phyloP scores from a whole-genome alignment of 1,140 invertebrate species.

The Zaprionus tsacasi region DNA sequence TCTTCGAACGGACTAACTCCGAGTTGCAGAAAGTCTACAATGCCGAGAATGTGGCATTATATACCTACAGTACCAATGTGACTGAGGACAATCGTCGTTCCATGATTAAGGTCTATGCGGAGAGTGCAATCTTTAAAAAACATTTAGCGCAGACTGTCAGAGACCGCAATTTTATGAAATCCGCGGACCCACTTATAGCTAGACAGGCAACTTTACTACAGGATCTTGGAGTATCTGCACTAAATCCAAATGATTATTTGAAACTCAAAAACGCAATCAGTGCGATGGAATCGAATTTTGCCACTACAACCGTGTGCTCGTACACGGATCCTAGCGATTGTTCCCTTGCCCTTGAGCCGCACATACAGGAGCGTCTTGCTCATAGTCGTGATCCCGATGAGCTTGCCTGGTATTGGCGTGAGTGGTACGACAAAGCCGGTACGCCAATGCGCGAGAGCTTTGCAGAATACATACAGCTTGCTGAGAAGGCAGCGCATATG shows the following conservation, averaged over 20 bases:
- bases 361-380: conserved; percentile 88
- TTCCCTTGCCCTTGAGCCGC: conserved; percentile 91
- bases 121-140: conserved; percentile 64
- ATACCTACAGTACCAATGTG: conserved; percentile 75
- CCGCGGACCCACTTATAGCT: conserved; percentile 54
- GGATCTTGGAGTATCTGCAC: conserved; percentile 59
- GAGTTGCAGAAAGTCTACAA: conserved; percentile 56
- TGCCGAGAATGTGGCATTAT: conserved; percentile 53
- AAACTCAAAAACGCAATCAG: conserved; percentile 88
- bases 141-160: conserved; percentile 53
- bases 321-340: conserved; percentile 89
- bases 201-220: conserved; percentile 65
- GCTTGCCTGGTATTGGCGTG: conserved; percentile 90
- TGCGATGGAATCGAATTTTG: conserved; percentile 91
- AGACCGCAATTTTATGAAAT: conserved; percentile 44
- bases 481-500: conserved; percentile 91
- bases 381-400: conserved; percentile 90
- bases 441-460: conserved; percentile 89
- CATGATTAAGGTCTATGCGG: conserved; percentile 65
- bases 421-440: conserved; percentile 91
- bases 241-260: conserved; percentile 60
- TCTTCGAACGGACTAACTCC: conserved; percentile 66
- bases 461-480: conserved; percentile 89
- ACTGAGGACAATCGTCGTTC: conserved; percentile 66
- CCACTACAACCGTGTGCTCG: conserved; percentile 91